Evolutionary conservation across 2,113 vertebrate species (phyloP).

Genomic region (Seriola aureovittata): DNA sequence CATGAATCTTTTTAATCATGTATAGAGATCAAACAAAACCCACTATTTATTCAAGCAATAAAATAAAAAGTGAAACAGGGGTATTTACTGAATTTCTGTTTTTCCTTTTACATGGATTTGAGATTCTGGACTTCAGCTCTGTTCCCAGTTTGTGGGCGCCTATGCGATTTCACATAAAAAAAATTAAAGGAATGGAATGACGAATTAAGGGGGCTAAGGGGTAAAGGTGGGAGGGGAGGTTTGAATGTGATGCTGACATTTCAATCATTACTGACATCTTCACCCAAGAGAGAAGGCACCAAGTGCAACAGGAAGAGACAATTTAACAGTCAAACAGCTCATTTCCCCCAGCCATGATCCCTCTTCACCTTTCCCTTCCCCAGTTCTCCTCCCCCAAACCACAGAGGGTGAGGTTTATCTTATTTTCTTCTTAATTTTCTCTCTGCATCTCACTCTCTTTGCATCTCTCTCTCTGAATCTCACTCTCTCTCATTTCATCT

Average conservation of each 20-base stretch:
- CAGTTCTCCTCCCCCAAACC: constrained; percentile 23
- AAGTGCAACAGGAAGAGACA: constrained; percentile 23
- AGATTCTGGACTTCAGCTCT: not conserved
- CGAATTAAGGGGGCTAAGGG: not conserved
- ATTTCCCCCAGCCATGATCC: constrained; percentile 14
- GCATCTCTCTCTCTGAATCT: not conserved
- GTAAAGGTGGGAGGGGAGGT: too few species aligned
- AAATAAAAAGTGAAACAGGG: not conserved
- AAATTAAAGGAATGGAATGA: not conserved
- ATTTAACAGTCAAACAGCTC: constrained; percentile 44
- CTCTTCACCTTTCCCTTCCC: constrained; percentile 28
- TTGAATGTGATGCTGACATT: constrained; percentile 14
- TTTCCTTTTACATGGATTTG: not conserved
- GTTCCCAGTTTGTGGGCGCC: not conserved
- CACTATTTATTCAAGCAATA: not conserved
- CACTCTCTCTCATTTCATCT: constrained; percentile 29
- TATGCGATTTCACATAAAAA: not conserved
- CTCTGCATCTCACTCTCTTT: not conserved
- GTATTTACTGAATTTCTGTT: not conserved
- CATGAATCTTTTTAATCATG: not conserved
- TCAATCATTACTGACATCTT: constrained; percentile 35
- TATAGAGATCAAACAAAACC: not conserved
- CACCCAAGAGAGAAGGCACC: constrained; percentile 18
- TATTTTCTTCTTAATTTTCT: constrained; percentile 19
- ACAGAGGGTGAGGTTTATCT: constrained; percentile 31